phyloP scores from a whole-genome alignment of 2,113 vertebrate species.

The Orientallactaga bullata region DNA sequence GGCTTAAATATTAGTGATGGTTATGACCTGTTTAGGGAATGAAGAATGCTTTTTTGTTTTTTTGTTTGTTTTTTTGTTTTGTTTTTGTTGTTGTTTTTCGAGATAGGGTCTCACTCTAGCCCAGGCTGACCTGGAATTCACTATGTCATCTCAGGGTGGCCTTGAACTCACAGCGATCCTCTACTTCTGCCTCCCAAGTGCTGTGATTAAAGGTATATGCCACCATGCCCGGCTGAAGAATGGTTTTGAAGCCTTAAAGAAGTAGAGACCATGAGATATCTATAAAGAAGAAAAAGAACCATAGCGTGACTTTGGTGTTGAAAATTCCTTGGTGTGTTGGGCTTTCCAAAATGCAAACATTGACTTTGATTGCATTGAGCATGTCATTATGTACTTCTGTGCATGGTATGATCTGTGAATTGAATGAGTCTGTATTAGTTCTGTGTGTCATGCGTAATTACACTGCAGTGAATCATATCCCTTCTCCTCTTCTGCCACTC shows the following conservation, averaged over 20 bases:
- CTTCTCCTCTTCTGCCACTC: background rate
- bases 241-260: background rate
- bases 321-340: background rate
- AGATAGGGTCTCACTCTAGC: too few species aligned
- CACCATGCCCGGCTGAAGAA: too few species aligned
- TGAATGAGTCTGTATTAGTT: background rate
- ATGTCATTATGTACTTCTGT: background rate
- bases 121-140: too few species aligned
- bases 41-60: too few species aligned
- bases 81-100: too few species aligned
- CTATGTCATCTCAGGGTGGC: too few species aligned
- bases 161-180: too few species aligned
- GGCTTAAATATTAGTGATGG: background rate
- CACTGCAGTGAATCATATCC: background rate
- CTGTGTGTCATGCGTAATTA: background rate
- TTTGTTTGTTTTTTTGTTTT: too few species aligned
- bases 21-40: background rate
- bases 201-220: too few species aligned
- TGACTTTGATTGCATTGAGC: constrained; percentile 17
- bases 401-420: background rate
- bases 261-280: background rate
- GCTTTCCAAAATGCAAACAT: constrained; percentile 37
- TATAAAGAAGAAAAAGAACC: background rate
- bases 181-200: too few species aligned
- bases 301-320: background rate